These are phyloP conservation scores for Tenrec ecaudatus DNA, from an alignment of 2,113 vertebrate genomes.

Conservation along the genomic window DNA sequence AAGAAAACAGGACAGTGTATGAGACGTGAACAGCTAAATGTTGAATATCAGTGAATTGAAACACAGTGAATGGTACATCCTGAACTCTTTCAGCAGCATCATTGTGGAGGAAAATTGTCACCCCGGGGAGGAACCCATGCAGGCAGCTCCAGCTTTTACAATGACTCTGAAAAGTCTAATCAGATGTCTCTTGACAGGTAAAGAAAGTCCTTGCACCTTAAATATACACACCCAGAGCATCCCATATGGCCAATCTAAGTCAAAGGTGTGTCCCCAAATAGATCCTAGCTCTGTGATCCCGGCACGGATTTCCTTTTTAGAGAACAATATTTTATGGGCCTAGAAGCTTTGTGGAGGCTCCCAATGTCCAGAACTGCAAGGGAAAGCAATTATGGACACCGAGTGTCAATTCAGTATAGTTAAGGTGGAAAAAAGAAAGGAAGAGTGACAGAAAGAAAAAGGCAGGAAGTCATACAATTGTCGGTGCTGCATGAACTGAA, in stretches of 20 bases:
- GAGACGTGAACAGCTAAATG: conserved; percentile 61
- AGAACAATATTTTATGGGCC: conserved; percentile 65
- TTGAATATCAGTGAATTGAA: neutral
- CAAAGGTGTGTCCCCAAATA: conserved; percentile 57
- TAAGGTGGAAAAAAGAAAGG: neutral
- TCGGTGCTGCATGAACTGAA: conserved; percentile 76
- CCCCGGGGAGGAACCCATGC: conserved; percentile 38
- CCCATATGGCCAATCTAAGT: conserved; percentile 46
- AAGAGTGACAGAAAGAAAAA: neutral
- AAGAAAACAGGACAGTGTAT: conserved; percentile 36
- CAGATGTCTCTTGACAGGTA: conserved; percentile 45
- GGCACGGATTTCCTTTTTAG: conserved; percentile 68
- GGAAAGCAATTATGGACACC: conserved; percentile 78
- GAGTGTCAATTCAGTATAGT: conserved; percentile 67
- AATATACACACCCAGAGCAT: conserved; percentile 44
- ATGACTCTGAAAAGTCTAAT: conserved; percentile 63
- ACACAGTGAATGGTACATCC: conserved; percentile 60
- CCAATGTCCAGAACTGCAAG: conserved; percentile 72
- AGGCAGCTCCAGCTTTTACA: conserved; percentile 21
- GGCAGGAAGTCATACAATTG: conserved; percentile 63
- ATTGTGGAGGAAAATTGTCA: conserved; percentile 66
- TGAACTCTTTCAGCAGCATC: conserved; percentile 5
- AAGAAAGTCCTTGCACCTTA: conserved; percentile 67
- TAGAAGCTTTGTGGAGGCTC: conserved; percentile 58
- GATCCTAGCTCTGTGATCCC: conserved; percentile 62